Conservation (phyloP, 2,113 vertebrate genomes). For the Amblyopsis rosae region DNA sequence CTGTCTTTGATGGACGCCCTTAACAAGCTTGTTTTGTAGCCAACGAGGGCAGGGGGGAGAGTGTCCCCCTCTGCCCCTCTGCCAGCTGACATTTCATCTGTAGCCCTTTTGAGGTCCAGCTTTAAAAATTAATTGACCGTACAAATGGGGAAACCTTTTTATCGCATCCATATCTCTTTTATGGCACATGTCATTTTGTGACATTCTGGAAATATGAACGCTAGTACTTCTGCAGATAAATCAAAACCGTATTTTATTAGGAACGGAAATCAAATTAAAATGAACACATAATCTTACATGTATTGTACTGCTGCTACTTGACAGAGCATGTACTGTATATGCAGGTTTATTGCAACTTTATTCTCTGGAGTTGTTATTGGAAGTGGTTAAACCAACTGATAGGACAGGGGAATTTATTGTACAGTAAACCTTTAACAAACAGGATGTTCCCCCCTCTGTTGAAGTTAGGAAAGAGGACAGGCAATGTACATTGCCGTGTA, state of each 20-base stretch:
- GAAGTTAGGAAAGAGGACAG: too few species aligned
- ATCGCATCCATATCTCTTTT: neutral
- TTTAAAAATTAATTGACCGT: neutral
- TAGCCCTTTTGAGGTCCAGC: neutral
- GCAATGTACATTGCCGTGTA: too few species aligned
- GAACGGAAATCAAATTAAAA: too few species aligned
- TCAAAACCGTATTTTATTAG: neutral
- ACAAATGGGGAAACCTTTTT: neutral
- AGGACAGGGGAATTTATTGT: too few species aligned
- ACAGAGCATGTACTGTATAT: neutral
- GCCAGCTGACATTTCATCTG: slow-evolving; percentile 3
- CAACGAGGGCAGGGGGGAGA: neutral
- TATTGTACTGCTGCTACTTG: neutral
- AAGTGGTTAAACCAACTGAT: too few species aligned
- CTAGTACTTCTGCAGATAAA: too few species aligned
- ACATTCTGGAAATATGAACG: neutral
- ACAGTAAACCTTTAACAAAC: too few species aligned
- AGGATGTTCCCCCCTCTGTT: too few species aligned
- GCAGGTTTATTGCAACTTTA: too few species aligned
- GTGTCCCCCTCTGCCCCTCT: neutral
- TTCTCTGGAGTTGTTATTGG: too few species aligned
- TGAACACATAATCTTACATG: too few species aligned
- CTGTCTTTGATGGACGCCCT: neutral
- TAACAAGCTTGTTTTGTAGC: slow-evolving; percentile 22
- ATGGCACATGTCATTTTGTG: neutral